These are phyloP conservation scores for Didymodactylos carnosus DNA, from an alignment of 2,888 invertebrate genomes.

Conservation along the genomic window DNA sequence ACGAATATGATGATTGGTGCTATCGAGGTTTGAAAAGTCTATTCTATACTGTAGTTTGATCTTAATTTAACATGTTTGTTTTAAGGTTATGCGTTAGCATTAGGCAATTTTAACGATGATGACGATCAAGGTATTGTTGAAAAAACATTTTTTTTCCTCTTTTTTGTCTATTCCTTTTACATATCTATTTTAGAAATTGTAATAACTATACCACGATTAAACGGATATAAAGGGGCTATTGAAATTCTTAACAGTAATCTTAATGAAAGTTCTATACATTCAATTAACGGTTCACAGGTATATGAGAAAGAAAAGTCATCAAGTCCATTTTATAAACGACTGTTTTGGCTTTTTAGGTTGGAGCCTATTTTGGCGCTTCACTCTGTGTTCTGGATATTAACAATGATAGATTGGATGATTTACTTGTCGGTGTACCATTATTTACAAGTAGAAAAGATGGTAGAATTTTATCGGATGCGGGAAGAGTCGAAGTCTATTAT, in stretches of 20 bases:
- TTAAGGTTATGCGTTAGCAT: slow-evolving; percentile 69
- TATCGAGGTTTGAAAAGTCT: background rate
- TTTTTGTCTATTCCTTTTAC: slow-evolving; percentile 16
- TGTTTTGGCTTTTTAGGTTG: too few relatives aligned
- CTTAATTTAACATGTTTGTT: background rate
- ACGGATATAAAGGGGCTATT: slow-evolving; percentile 34
- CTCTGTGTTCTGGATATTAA: slow-evolving; percentile 69
- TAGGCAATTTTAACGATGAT: slow-evolving; percentile 68
- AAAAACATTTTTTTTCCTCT: background rate
- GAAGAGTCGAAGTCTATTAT: slow-evolving; percentile 20
- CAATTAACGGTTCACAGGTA: background rate
- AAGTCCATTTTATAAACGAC: background rate
- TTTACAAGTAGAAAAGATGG: slow-evolving; percentile 17
- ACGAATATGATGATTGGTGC: background rate
- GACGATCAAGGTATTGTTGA: slow-evolving; percentile 22
- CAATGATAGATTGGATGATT: slow-evolving; percentile 43
- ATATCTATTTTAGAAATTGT: slow-evolving; percentile 55
- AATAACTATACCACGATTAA: slow-evolving; percentile 75
- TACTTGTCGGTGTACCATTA: slow-evolving; percentile 8
- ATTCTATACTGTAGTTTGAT: background rate
- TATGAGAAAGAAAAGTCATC: background rate
- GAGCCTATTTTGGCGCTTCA: slow-evolving; percentile 82
- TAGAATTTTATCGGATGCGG: slow-evolving; percentile 18
- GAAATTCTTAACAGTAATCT: slow-evolving; percentile 10
- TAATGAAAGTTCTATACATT: slow-evolving; percentile 1